Base-by-base conservation (phyloP, 2,888 invertebrate species). In the Parapristionchus giblindavisi region DNA sequence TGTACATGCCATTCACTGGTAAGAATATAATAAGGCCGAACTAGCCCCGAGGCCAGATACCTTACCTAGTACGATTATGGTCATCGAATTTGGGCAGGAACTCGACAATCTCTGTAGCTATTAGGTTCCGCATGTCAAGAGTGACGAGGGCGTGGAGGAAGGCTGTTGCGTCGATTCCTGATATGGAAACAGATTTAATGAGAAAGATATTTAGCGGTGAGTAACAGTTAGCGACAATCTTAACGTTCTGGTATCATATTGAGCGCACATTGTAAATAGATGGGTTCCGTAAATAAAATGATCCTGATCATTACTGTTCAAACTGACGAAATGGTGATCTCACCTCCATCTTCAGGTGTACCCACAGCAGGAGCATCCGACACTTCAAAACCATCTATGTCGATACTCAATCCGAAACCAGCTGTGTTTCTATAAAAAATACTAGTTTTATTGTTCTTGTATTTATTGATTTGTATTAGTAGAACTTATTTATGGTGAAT, bases 91-190 rank as follows among this genome's bases (percentile, higher is more conserved):
- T 66, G 8, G 85, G 85, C 27, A 84, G 78, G 77, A 85, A 85
- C 51, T 85, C 85, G 43, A 84, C 85, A 60, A 85, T 81, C 76
- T 85, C 85, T 0, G 84, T 83, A 6, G 84, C 85, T 54, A 84
- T 72, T 11, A 84, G 76, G 51, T 80, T 80, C n/a, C 79, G 77
- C 38, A 84, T 73, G 61, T 82, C 84, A 34, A 83, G 78, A 5
- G 79, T 77, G 17, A 81, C 75, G 61, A 85, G 76, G n/a, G 80
- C 79, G 74, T 84, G 82, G 68, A 85, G 76, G 76, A 85, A 85
- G 43, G 85, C 84, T 1, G 75, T 71, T 1, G 85, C 85, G 72
- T 81, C 78, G 75, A 85, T 82, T 51, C 85, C 85, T n/a, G 70
- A 24, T 52, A 56, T 2, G n/a, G n/a, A n/a, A n/a, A n/a, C n/a